These are phyloP conservation scores for Rhagium mordax DNA, from an alignment of 2,888 invertebrate species.

Conservation along the genomic window DNA sequence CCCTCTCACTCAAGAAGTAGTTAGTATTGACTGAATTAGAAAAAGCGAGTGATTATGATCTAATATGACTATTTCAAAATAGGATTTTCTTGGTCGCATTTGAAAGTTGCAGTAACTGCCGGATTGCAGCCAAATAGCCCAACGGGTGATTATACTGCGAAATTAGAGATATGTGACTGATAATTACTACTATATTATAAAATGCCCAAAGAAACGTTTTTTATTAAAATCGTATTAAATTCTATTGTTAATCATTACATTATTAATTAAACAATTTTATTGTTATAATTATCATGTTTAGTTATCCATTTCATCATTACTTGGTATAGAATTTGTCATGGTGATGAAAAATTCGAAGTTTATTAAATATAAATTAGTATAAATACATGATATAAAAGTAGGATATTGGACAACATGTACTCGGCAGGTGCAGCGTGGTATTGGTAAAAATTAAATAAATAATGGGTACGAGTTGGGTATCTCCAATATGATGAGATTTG, in stretches of 20 bases:
- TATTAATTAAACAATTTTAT: conserved; percentile 68
- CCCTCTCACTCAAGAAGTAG: conserved; percentile 63
- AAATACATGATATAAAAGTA: conserved; percentile 70
- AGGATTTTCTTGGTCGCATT: conserved; percentile 35
- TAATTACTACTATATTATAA: conserved; percentile 57
- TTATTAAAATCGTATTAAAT: conserved; percentile 70
- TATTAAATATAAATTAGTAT: conserved; percentile 69
- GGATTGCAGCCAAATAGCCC: conserved; percentile 38
- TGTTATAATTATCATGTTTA: conserved; percentile 65
- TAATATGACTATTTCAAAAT: conserved; percentile 38
- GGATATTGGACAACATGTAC: conserved; percentile 64
- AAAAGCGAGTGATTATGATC: conserved; percentile 42
- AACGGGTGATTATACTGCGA: conserved; percentile 48
- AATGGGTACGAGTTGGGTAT: conserved; percentile 1
- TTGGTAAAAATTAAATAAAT: conserved; percentile 29
- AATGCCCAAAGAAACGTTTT: conserved; percentile 68
- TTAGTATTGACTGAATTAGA: conserved; percentile 57
- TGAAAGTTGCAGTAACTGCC: conserved; percentile 34
- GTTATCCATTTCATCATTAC: conserved; percentile 52
- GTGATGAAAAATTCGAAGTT: conserved; percentile 69
- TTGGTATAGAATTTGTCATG: conserved; percentile 58
- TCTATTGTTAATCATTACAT: conserved; percentile 67
- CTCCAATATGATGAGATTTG: conserved; percentile 27
- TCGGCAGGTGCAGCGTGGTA: conserved; percentile 47
- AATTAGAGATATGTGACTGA: conserved; percentile 59